Evolutionary conservation across 2,888 invertebrate genomes (phyloP), one percentile per base, ranked within the genome.

Genomic region (Polydrusus cervinus): DNA sequence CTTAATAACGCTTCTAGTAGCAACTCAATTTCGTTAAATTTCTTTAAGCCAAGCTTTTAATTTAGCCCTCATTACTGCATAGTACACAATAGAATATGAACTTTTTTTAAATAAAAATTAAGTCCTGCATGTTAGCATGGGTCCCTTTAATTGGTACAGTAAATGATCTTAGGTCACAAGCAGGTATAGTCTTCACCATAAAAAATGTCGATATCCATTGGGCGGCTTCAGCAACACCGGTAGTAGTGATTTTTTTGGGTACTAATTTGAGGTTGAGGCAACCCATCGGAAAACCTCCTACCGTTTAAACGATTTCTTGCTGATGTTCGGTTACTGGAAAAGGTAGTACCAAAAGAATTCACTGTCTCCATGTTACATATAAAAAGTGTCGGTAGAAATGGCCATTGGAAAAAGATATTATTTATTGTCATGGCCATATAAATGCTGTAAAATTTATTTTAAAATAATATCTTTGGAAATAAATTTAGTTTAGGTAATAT

Each of bases 51-150:
- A 45, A 68, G 68, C 60, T 60, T 60, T 60, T 43, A 68, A 14
- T 55, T 14, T 55, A 34, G 14, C 34, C 55, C 30, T 53, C 25
- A 34, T 38, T 60, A 14, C 25, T 18, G 38, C 38, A 38, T 38
- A 60, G 25, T n/a, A 25, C n/a, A 45, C 9, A 25, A 13, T 51
- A 16, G 13, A 18, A 38, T 57, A 30, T 34, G 45, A 30, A 47
- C 45, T 57, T 45, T 68, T 38, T 43, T 30, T 67, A 49, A n/a
- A 51, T 38, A 49, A 25, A 62, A 55, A n/a, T 49, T 13, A 65
- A 66, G 43, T 40, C 20, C 62, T 74, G 74, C 74, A 74, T 74
- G 74, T 61, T 40, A 69, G 74, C 74, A 74, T 74, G 74, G 62
- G 30, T n/a, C 71, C 16, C 60, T 62, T 61, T 51, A 38, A 62